phyloP scores from a whole-genome alignment of 2,888 invertebrate genomes.

The Syritta pipiens region DNA sequence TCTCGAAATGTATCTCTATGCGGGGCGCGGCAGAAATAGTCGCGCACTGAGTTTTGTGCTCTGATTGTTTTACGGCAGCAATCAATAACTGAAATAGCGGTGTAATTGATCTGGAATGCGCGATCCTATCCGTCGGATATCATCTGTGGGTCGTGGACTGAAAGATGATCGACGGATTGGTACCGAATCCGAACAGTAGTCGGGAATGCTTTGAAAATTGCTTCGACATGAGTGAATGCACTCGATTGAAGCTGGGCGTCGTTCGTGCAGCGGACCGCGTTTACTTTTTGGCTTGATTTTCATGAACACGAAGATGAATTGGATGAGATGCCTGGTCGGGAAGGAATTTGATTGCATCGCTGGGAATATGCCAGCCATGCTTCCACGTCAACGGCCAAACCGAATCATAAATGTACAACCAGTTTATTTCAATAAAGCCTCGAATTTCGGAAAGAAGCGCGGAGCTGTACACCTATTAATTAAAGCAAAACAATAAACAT shows the following conservation, averaged over 20 bases:
- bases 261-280: neutral
- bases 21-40: neutral
- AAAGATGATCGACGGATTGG: slow-evolving; percentile 51
- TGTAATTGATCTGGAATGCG: slow-evolving; percentile 63
- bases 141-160: slow-evolving; percentile 35
- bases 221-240: slow-evolving; percentile 51
- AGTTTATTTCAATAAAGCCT: too few relatives aligned
- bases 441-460: too few relatives aligned
- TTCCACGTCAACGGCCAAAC: too few relatives aligned
- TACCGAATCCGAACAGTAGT: slow-evolving; percentile 45
- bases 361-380: too few relatives aligned
- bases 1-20: slow-evolving; percentile 13
- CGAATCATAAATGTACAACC: too few relatives aligned
- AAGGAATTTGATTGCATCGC: too few relatives aligned
- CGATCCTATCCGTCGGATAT: slow-evolving; percentile 25
- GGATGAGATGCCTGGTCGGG: too few relatives aligned
- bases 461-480: too few relatives aligned
- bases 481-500: too few relatives aligned
- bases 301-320: slow-evolving; percentile 21
- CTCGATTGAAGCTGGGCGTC: slow-evolving; percentile 40
- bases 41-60: slow-evolving; percentile 41
- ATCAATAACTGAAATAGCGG: slow-evolving; percentile 67
- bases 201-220: slow-evolving; percentile 54
- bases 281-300: slow-evolving; percentile 16
- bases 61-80: slow-evolving; percentile 66